Conservation (phyloP, 1,140 invertebrate species). For the Nasonia giraulti region DNA sequence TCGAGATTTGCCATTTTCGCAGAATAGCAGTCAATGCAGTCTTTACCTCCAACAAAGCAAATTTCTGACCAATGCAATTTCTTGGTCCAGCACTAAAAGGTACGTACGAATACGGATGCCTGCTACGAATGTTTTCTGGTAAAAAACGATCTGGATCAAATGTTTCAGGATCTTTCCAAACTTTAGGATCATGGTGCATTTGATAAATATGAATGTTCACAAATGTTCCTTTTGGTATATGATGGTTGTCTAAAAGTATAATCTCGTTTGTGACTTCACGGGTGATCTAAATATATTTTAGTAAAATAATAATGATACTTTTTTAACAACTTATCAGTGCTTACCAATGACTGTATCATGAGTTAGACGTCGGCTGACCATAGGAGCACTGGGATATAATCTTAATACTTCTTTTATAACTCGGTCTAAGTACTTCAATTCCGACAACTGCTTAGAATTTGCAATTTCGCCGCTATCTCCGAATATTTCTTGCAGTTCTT, state of each 20-base stretch:
- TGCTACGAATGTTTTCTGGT: constrained; percentile 72
- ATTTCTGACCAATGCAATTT: constrained; percentile 70
- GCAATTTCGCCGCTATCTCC: constrained; percentile 64
- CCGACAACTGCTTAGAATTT: constrained; percentile 71
- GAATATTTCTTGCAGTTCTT: constrained; percentile 79
- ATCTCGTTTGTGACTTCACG: background rate
- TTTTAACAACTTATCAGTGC: background rate
- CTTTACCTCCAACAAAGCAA: constrained; percentile 77
- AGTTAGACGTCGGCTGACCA: constrained; percentile 71
- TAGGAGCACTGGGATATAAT: constrained; percentile 79
- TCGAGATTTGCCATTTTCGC: constrained; percentile 74
- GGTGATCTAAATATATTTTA: background rate
- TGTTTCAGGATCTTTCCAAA: constrained; percentile 81
- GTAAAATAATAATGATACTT: background rate
- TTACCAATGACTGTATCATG: constrained; percentile 70
- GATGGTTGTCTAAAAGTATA: constrained; percentile 53
- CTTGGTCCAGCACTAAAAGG: constrained; percentile 66
- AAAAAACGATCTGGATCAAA: constrained; percentile 78
- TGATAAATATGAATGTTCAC: constrained; percentile 73
- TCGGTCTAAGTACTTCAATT: constrained; percentile 79
- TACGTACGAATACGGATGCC: constrained; percentile 78
- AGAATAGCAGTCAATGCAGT: constrained; percentile 74
- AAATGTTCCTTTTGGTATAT: constrained; percentile 68
- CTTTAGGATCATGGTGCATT: constrained; percentile 72
- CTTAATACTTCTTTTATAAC: constrained; percentile 80